Evolutionary conservation across 2,113 vertebrate genomes (phyloP).

Genomic region (Erpornis zantholeuca): DNA sequence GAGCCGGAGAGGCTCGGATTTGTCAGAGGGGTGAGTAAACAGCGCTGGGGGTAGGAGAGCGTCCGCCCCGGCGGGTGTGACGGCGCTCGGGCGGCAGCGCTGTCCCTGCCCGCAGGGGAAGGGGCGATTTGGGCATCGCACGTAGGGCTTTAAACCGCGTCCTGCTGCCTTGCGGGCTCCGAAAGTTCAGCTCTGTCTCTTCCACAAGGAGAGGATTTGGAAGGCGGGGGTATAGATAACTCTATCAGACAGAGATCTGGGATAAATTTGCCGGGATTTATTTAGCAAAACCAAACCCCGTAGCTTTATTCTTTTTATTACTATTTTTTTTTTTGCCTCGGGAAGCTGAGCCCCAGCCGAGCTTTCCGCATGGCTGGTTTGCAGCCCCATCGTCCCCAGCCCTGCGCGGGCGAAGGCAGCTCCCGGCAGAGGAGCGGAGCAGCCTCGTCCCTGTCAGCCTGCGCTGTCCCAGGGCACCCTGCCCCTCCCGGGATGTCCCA

Average conservation of each 20-base stretch:
- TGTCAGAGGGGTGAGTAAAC: not conserved
- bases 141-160: fast-evolving
- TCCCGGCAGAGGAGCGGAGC: not conserved
- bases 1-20: not conserved
- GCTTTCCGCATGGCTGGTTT: not conserved
- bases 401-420: not conserved
- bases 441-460: not conserved
- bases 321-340: not conserved
- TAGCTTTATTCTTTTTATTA: not conserved
- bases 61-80: not conserved
- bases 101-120: not conserved
- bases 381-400: not conserved
- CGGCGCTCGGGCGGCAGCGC: not conserved
- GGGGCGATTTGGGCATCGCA: not conserved
- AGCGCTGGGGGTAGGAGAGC: not conserved
- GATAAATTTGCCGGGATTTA: not conserved
- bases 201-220: not conserved
- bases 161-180: not conserved
- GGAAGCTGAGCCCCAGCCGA: not conserved
- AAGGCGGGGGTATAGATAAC: not conserved
- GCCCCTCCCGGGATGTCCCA: not conserved
- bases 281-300: not conserved
- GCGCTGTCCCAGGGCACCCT: not conserved
- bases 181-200: slow-evolving; percentile 5
- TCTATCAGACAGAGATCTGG: not conserved